A percentile compares a stretch with the other conserved stretches of the same genome.
Evolutionary conservation across 2,113 vertebrate species (phyloP).

Genomic region (Dicaeum eximium): DNA sequence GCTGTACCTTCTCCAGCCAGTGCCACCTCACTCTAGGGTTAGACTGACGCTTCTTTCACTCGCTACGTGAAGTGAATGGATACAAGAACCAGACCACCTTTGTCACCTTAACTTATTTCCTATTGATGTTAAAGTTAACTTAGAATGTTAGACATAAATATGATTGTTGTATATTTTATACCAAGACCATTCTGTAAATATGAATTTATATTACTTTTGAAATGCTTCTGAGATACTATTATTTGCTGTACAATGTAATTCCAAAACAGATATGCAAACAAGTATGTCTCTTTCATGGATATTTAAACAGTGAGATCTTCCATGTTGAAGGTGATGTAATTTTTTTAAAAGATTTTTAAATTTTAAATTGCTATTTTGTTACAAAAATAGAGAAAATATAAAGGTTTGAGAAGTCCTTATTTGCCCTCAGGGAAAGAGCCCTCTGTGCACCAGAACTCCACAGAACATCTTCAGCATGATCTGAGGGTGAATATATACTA

Average conservation of each 20-base stretch:
- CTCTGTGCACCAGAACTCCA: constrained; percentile 83
- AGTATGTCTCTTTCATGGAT: constrained; percentile 78
- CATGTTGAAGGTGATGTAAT: constrained; percentile 82
- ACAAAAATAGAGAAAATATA: constrained; percentile 81
- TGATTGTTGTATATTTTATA: constrained; percentile 79
- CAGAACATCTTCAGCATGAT: constrained; percentile 79
- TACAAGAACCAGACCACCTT: constrained; percentile 70
- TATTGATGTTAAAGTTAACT: constrained; percentile 71
- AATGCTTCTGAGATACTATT: constrained; percentile 80
- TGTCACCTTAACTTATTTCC: constrained; percentile 79
- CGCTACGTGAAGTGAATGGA: constrained; percentile 66
- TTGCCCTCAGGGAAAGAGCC: constrained; percentile 86
- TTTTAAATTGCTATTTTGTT: constrained; percentile 85
- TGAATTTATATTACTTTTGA: constrained; percentile 75
- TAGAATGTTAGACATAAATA: constrained; percentile 74
- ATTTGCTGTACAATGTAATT: constrained; percentile 77
- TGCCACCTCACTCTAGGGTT: constrained; percentile 62
- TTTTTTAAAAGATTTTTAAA: constrained; percentile 81
- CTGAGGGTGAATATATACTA: constrained; percentile 80
- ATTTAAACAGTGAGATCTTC: constrained; percentile 82
- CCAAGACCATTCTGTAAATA: constrained; percentile 79
- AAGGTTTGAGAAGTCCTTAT: constrained; percentile 79
- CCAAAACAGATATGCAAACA: constrained; percentile 79
- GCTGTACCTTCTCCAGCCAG: constrained; percentile 71
- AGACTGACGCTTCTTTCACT: constrained; percentile 70